Base-by-base conservation (phyloP, 2,797 vertebrate genomes). In the Podarcis siculus region DNA sequence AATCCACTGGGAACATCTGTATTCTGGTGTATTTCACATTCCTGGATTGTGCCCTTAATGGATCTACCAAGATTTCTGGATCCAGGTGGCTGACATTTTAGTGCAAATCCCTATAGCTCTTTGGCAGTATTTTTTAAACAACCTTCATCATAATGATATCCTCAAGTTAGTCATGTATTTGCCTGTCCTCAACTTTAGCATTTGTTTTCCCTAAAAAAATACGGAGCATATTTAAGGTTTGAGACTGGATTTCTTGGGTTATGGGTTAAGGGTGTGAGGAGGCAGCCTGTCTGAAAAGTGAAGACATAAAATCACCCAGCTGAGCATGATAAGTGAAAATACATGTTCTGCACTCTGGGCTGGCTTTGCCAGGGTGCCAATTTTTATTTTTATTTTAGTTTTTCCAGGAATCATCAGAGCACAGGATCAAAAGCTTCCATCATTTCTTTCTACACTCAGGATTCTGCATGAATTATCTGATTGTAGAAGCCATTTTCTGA, bases 1-100 rank as follows among this genome's bases (percentile, higher is more conserved):
- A 77, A 82, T 87, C 72, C n/a, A 82, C 39, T 82, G 30, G n/a
- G 72, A 83, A 87, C 73, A 83, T 37, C 42, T 77, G 37, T 67
- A 82, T 67, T 76, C 9, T 81, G 82, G n/a, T 37, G 23, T 55
- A 66, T 82, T 67, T 77, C 72, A 87, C 42, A 77, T 77, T 49
- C 58, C n/a, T 45, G 86, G 72, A 77, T 82, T 67, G 32, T 77
- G 39, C 72, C 75, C 32, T n/a, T 17, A 83, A 69, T 67, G 58
- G 80, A 82, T 76, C 64, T 66, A 49, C 13, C 39, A 87, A 82
- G 58, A 67, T 87, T 82, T 83, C 72, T 35, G 42, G 8, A 83
- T 83, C 80, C 61, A 87, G 39, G 61, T 77, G 86, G 72, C 61
- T 67, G n/a, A 76, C 73, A 67, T 75, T 87, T 82, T 32, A 35